Evolutionary conservation across 2,888 invertebrate species (phyloP), one percentile per base, ranked within the genome.

Genomic region (Agriopis marginaria): DNA sequence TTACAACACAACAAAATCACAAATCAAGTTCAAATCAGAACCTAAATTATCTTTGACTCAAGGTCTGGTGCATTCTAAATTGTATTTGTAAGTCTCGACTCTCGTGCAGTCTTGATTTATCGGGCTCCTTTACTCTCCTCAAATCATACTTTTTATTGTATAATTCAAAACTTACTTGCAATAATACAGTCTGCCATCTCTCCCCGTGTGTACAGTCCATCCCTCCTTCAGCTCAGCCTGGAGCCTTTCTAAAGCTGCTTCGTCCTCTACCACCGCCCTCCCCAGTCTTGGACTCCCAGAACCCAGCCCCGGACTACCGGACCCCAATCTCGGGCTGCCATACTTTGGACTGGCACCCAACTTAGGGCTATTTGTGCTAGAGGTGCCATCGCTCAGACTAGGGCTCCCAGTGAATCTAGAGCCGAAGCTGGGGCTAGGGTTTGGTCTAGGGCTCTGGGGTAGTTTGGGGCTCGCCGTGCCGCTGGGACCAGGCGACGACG

Each of bases 141-240:
- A 32, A 32, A 32, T 32, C 32, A 32, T 32, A 32, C 5, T 23
- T 23, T 1, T 23, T 23, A 23, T 23, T 23, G 2, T 23, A 23
- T 23, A 32, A 32, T 32, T 32, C 11, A 23, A 23, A 40, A 95
- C 97, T 96, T 92, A 98, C 98, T 98, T 98, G 97, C 98, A 98
- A 95, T 97, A 98, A 91, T 98, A 98, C 72, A 97, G 96, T 79
- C 98, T 95, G 73, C 97, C 97, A 85, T 97, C 97, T 80, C 96
- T 96, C 84, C 96, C 96, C 71, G 96, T 95, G 87, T 97, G 97
- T n/a, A 96, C 96, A 14, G 96, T 97, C 97, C 97, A 97, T 70
- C 97, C 97, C 72, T 96, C 95, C 84, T 96, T 96, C 73, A 96
- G 88, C 78, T 95, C 95, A 12, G 93, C 92, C 79, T 96, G 96